Evolutionary conservation across 2,797 vertebrate species (phyloP).

Genomic region (Notamacropus eugenii): DNA sequence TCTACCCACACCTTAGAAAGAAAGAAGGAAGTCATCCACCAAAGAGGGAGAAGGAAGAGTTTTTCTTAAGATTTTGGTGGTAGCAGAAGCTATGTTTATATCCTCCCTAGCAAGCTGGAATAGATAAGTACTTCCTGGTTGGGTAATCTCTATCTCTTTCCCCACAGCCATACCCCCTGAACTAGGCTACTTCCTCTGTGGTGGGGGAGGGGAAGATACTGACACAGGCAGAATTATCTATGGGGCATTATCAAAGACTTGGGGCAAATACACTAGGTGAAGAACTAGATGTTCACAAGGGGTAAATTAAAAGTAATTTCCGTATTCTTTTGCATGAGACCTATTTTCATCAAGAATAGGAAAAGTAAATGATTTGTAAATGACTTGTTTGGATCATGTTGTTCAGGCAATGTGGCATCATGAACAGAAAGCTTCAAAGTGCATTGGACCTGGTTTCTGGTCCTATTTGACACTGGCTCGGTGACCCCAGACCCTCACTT

Average conservation of each 20-base stretch:
- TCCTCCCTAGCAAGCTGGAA: not conserved
- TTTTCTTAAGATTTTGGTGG: not conserved
- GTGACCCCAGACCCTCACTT: not conserved
- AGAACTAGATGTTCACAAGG: not conserved
- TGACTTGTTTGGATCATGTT: not conserved
- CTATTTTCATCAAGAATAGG: not conserved
- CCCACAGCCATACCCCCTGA: not conserved
- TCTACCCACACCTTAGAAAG: not conserved
- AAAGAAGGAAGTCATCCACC: not conserved
- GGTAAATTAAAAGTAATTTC: not conserved
- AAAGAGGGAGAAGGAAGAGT: not conserved
- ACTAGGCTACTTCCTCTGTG: slow-evolving; percentile 9
- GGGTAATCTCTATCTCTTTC: slow-evolving; percentile 45
- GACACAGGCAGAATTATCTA: not conserved
- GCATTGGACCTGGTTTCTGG: not conserved
- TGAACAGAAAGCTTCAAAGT: not conserved
- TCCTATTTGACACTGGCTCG: not conserved
- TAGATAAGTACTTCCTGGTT: slow-evolving; percentile 63
- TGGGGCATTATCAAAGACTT: not conserved
- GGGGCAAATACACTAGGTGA: not conserved
- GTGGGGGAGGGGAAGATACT: not conserved
- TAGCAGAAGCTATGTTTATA: not conserved
- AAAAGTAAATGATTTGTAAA: not conserved
- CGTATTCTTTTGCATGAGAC: not conserved
- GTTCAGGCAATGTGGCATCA: not conserved